Conservation (phyloP, 2,113 vertebrate species). For the Scomber colias region DNA sequence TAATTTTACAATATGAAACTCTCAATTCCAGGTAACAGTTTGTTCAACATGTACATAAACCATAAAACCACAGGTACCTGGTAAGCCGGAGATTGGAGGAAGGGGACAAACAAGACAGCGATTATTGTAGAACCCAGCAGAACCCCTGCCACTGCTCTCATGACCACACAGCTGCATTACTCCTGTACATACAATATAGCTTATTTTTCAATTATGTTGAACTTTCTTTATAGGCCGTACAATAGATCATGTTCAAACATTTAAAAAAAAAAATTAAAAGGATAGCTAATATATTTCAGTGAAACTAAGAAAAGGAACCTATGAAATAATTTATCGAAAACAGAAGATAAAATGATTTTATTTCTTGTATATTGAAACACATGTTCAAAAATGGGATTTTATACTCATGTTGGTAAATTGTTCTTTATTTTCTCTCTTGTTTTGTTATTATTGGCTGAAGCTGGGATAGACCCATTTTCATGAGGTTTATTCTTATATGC, state of each 20-base stretch:
- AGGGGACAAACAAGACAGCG: conserved; percentile 43
- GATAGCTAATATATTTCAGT: conserved; percentile 85
- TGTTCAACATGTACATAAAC: conserved; percentile 73
- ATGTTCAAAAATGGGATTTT: conserved; percentile 81
- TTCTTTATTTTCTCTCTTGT: conserved; percentile 62
- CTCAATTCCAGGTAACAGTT: conserved; percentile 52
- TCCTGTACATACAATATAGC: conserved; percentile 86
- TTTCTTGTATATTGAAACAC: conserved; percentile 83
- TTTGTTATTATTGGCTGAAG: conserved; percentile 73
- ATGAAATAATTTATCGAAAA: conserved; percentile 84
- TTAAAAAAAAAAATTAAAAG: conserved; percentile 61
- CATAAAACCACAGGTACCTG: conserved; percentile 43
- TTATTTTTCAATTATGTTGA: conserved; percentile 87
- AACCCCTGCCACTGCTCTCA: conserved; percentile 67
- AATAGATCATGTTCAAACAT: conserved; percentile 79
- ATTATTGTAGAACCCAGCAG: conserved; percentile 52
- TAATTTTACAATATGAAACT: conserved; percentile 56
- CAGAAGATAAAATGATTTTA: conserved; percentile 80
- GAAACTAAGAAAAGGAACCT: conserved; percentile 81
- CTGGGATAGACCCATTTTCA: conserved; percentile 78
- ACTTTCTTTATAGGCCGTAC: conserved; percentile 82
- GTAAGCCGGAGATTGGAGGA: conserved; percentile 43
- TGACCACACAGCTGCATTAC: conserved; percentile 75
- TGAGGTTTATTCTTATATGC: conserved; percentile 71
- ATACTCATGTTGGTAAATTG: conserved; percentile 77